Percentiles rank a stretch among this genome's conserved stretches.
Conservation (phyloP, 1,140 invertebrate genomes). For the Euura saliciscinereae region DNA sequence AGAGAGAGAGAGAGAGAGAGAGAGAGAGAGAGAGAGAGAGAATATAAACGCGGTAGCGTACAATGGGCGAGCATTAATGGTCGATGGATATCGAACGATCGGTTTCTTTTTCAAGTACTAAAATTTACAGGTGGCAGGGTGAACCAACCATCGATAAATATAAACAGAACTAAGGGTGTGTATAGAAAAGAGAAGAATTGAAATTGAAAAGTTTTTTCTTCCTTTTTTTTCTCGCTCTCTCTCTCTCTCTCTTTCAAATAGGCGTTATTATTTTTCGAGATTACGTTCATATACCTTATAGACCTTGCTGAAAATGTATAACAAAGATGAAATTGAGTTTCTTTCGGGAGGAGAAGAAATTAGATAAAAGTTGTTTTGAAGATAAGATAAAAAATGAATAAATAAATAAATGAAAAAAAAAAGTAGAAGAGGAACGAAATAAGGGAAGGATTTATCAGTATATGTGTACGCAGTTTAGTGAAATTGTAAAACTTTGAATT, state of each 20-base stretch:
- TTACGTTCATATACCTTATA: too few relatives aligned
- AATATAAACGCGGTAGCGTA: not conserved
- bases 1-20: too few relatives aligned
- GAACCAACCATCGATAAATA: not conserved
- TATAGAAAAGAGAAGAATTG: not conserved
- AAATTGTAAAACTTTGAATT: not conserved
- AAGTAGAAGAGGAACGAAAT: slow-evolving; percentile 13
- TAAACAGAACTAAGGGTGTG: not conserved
- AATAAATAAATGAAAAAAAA: slow-evolving; percentile 13
- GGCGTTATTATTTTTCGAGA: too few relatives aligned
- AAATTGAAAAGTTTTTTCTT: too few relatives aligned
- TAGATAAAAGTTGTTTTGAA: slow-evolving; percentile 15
- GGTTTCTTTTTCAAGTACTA: not conserved
- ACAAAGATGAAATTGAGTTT: too few relatives aligned
- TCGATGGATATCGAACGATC: slow-evolving; percentile 2
- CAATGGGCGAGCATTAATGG: not conserved
- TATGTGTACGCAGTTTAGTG: not conserved
- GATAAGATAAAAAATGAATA: slow-evolving; percentile 5
- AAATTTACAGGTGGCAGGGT: not conserved
- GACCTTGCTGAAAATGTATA: too few relatives aligned
- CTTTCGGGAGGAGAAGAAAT: too few relatives aligned
- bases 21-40: too few relatives aligned
- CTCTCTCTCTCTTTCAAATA: too few relatives aligned
- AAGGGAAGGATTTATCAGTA: not conserved
- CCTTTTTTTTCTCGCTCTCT: too few relatives aligned